Evolutionary conservation across 2,888 invertebrate species (phyloP).

Genomic region (Oligia fasciuncula): DNA sequence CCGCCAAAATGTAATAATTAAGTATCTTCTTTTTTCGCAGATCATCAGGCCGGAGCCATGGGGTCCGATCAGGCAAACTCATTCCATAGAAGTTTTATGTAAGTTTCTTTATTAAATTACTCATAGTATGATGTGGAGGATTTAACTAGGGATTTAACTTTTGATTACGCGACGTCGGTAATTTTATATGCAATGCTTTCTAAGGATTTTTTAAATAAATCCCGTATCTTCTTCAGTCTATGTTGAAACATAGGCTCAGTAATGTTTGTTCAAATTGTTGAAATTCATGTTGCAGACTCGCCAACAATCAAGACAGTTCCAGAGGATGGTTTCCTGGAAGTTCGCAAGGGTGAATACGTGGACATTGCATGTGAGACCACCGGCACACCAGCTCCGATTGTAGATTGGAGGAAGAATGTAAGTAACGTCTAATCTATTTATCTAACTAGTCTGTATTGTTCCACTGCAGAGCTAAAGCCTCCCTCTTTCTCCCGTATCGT

Average conservation of each 20-base stretch:
- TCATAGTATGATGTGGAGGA: too few species aligned
- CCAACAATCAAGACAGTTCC: constrained; percentile 92
- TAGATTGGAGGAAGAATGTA: constrained; percentile 92
- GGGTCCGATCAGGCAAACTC: constrained; percentile 92
- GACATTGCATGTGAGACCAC: constrained; percentile 93
- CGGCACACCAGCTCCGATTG: constrained; percentile 93
- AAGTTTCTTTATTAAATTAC: neutral
- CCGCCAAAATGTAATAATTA: too few species aligned
- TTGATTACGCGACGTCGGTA: too few species aligned
- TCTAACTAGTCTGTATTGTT: too few species aligned
- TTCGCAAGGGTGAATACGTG: constrained; percentile 93
- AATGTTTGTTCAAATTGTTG: too few species aligned
- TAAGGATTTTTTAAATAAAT: too few species aligned
- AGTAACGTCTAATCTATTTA: constrained; percentile 44
- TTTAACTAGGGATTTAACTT: too few species aligned
- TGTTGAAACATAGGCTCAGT: too few species aligned
- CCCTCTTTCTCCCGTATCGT: too few species aligned
- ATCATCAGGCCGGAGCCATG: constrained; percentile 91
- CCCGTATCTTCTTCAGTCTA: too few species aligned
- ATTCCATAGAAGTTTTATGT: constrained; percentile 95
- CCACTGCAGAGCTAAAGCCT: too few species aligned
- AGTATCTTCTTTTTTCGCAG: constrained; percentile 71
- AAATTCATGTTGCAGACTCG: constrained; percentile 87
- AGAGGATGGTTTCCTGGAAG: constrained; percentile 92
- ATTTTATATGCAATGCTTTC: too few species aligned